Evolutionary conservation across 2,888 invertebrate species (phyloP), one percentile per base, ranked within the genome.

Genomic region (Oscheius onirici): DNA sequence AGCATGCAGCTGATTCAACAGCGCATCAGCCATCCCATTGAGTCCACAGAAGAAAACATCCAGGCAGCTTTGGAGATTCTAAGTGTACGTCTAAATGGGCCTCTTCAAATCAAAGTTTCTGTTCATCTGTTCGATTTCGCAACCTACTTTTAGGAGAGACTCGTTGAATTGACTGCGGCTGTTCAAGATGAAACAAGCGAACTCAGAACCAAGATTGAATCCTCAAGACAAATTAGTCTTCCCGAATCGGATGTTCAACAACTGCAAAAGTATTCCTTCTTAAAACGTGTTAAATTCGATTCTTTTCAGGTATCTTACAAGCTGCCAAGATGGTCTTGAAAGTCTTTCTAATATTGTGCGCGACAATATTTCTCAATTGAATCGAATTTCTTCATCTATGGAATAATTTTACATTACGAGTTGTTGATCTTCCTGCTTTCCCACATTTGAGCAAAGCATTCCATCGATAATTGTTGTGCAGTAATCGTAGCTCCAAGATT

Each of bases 1-100:
- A 68, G 75, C 15, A 74, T 75, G n/a, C n/a, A n/a, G n/a, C n/a
- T n/a, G n/a, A n/a, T n/a, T n/a, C n/a, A n/a, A n/a, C n/a, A n/a
- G n/a, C n/a, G n/a, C n/a, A n/a, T n/a, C n/a, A n/a, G n/a, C n/a
- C n/a, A n/a, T n/a, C n/a, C n/a, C n/a, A n/a, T n/a, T n/a, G n/a
- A n/a, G n/a, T n/a, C n/a, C n/a, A n/a, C n/a, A n/a, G n/a, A n/a
- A n/a, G n/a, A n/a, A n/a, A n/a, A n/a, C n/a, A n/a, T n/a, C n/a
- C n/a, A n/a, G n/a, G n/a, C n/a, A n/a, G n/a, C n/a, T n/a, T 90
- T 96, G 57, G 95, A 96, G 89, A 92, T 93, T 68, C 91, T 96
- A 87, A 92, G 94, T 73, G 91, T 93, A 0, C 93, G 95, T 85
- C 91, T 97, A 20, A 93, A 94, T 82, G 93, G 94, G 13, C 95